phyloP scores from a whole-genome alignment of 1,140 invertebrate species.

The Drosophila funebris region DNA sequence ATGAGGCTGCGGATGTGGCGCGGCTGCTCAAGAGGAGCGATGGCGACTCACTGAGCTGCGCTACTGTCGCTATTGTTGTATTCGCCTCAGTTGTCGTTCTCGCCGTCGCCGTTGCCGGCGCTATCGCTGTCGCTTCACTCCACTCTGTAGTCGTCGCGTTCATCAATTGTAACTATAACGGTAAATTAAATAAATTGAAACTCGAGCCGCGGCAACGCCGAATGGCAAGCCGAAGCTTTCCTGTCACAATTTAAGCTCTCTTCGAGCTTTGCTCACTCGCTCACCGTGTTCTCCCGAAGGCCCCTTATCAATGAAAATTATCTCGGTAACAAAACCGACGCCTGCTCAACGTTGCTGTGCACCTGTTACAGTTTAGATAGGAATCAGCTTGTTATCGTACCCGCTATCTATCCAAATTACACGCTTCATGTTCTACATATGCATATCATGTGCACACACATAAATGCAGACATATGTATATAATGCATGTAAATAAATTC shows the following conservation, averaged over 20 bases:
- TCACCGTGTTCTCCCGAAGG: conserved; percentile 19
- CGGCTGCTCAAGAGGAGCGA: conserved; percentile 45
- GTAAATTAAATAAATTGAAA: conserved; percentile 82
- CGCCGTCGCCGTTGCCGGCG: background rate
- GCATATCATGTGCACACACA: conserved; percentile 16
- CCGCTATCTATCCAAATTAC: conserved; percentile 54
- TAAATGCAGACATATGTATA: background rate
- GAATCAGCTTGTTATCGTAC: conserved; percentile 76
- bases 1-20: conserved; percentile 54
- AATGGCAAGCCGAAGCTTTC: conserved; percentile 56
- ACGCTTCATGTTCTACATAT: conserved; percentile 32
- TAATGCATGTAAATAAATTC: background rate
- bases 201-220: conserved; percentile 40
- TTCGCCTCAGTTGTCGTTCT: background rate
- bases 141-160: conserved; percentile 28
- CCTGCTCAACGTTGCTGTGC: conserved; percentile 66
- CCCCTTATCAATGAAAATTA: conserved; percentile 78
- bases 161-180: conserved; percentile 75
- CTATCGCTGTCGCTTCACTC: background rate
- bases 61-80: background rate
- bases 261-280: conserved; percentile 59
- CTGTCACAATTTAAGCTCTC: conserved; percentile 63
- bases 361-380: conserved; percentile 81
- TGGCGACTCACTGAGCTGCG: conserved; percentile 24
- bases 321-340: conserved; percentile 48